Percentiles rank a stretch among this genome's conserved stretches.
Evolutionary conservation across 2,888 invertebrate genomes (phyloP).

Genomic region (Drosophila meridionalis): DNA sequence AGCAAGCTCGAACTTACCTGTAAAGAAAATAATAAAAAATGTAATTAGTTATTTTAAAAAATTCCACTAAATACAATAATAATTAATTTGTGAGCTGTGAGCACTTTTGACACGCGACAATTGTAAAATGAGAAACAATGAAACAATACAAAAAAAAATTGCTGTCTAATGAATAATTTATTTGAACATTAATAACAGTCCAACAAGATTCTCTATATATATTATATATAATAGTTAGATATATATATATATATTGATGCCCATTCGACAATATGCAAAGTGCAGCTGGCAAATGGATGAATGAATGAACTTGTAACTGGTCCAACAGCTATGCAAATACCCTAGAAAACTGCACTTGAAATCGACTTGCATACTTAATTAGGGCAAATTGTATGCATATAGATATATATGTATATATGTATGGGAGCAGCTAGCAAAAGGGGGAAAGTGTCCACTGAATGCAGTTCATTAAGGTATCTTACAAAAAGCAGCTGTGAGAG

Average conservation of each 20-base stretch:
- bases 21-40: constrained; percentile 14
- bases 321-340: constrained; percentile 56
- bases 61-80: constrained; percentile 1
- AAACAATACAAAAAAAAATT: neutral
- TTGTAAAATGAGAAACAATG: constrained; percentile 14
- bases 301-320: constrained; percentile 55
- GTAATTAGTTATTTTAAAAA: constrained; percentile 16
- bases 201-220: neutral
- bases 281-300: constrained; percentile 12
- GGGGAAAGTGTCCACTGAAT: constrained; percentile 14
- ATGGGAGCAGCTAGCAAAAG: neutral
- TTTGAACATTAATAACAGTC: constrained; percentile 12
- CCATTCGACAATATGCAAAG: constrained; percentile 32
- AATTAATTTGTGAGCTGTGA: constrained; percentile 10
- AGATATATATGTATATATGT: neutral
- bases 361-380: constrained; percentile 13
- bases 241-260: constrained; percentile 14
- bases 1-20: constrained; percentile 22
- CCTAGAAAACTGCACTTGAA: constrained; percentile 38
- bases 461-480: constrained; percentile 14
- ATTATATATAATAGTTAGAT: neutral
- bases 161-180: constrained; percentile 46
- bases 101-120: constrained; percentile 59
- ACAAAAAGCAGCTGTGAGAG: neutral
- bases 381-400: constrained; percentile 21